Conservation (phyloP, 2,888 invertebrate species). For the Xanthia icteritia region DNA sequence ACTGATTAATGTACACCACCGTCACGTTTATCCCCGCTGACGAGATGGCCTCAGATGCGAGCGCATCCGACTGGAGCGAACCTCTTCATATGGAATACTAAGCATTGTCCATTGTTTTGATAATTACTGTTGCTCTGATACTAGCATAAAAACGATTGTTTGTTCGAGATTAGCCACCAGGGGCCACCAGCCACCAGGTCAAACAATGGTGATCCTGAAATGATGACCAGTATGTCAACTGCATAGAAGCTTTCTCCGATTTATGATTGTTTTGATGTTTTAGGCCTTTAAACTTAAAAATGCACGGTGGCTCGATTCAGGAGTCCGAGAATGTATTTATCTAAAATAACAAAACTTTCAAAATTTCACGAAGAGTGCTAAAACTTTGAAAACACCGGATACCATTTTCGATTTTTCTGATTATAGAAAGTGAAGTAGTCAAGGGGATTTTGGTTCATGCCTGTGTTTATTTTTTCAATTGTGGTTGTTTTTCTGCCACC, state of each 20-base stretch:
- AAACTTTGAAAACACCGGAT: not conserved
- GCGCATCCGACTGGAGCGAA: constrained; percentile 16
- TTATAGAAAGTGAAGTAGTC: not conserved
- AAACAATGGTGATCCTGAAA: too few relatives aligned
- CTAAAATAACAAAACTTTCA: not conserved
- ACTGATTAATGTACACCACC: not conserved
- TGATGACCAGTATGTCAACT: too few relatives aligned
- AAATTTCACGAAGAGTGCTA: not conserved
- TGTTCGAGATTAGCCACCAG: not conserved
- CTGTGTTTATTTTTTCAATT: not conserved
- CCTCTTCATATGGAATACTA: constrained; percentile 48
- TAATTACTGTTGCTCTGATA: constrained; percentile 7
- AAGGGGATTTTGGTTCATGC: not conserved
- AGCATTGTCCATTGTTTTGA: constrained; percentile 12
- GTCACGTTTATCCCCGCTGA: constrained; percentile 8
- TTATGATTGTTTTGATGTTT: too few relatives aligned
- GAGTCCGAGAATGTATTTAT: not conserved
- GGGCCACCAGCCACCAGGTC: too few relatives aligned
- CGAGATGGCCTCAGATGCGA: constrained; percentile 29
- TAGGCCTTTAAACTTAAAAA: too few relatives aligned
- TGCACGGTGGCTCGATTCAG: too few relatives aligned
- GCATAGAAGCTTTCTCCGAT: too few relatives aligned
- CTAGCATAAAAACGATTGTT: not conserved
- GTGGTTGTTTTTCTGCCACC: not conserved
- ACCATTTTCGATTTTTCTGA: too few relatives aligned